phyloP scores from a whole-genome alignment of 2,888 invertebrate species.

The Mimachlamys varia region DNA sequence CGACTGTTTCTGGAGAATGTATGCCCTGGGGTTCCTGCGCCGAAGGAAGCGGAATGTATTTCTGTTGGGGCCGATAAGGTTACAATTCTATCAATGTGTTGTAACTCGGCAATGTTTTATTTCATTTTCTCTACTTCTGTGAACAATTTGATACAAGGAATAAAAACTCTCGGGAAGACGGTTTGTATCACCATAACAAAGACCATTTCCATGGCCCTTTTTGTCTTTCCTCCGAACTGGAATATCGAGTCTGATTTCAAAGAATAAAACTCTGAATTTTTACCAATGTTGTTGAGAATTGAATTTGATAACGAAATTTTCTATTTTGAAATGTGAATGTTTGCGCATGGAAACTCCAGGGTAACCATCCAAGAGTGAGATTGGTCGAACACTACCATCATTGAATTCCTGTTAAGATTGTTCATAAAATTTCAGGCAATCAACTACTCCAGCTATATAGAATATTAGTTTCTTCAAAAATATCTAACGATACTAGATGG shows the following conservation, averaged over 20 bases:
- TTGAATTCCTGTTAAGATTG: not conserved
- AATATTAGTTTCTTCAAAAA: conserved; percentile 1
- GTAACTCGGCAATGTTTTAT: not conserved
- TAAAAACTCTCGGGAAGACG: not conserved
- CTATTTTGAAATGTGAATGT: not conserved
- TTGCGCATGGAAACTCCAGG: not conserved
- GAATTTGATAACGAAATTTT: conserved; percentile 18
- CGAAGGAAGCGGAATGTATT: not conserved
- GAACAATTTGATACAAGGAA: not conserved
- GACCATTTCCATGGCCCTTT: not conserved
- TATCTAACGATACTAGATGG: not conserved
- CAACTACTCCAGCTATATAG: not conserved
- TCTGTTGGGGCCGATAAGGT: not conserved
- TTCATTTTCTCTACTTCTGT: not conserved
- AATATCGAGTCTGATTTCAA: not conserved
- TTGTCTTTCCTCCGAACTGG: not conserved
- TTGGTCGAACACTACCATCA: not conserved
- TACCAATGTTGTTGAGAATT: not conserved
- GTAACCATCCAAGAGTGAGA: not conserved
- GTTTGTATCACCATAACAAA: conserved; percentile 3
- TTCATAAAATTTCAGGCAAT: conserved; percentile 15
- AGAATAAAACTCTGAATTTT: conserved; percentile 1
- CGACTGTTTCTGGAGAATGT: not conserved
- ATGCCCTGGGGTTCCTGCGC: not conserved
- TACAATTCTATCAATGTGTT: conserved; percentile 3